Conservation (phyloP, 2,888 invertebrate species). For the Incurvaria masculella region DNA sequence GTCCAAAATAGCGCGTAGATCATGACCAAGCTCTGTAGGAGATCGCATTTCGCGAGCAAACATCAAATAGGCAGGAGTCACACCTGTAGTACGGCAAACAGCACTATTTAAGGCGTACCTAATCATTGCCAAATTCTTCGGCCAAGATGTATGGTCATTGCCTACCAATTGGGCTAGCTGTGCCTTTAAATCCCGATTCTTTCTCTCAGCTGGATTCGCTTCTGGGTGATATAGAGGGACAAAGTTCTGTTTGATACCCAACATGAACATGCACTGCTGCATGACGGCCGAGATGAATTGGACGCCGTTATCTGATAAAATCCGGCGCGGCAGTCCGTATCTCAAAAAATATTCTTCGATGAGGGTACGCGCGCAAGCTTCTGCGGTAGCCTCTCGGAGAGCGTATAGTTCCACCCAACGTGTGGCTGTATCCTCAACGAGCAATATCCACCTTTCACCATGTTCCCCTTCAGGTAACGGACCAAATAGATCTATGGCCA, state of each 20-base stretch:
- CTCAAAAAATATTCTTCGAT: background rate
- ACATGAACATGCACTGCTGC: constrained; percentile 7
- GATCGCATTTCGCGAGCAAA: constrained; percentile 21
- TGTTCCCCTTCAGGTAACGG: constrained; percentile 9
- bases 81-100: constrained; percentile 13
- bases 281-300: constrained; percentile 9
- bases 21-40: constrained; percentile 10
- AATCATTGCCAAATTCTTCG: constrained; percentile 15
- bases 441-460: constrained; percentile 8
- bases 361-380: constrained; percentile 1
- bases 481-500: constrained; percentile 6
- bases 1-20: constrained; percentile 6
- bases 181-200: constrained; percentile 22
- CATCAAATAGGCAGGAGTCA: constrained; percentile 19
- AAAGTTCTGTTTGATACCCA: constrained; percentile 10
- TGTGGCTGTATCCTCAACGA: constrained; percentile 10
- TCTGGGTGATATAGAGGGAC: constrained; percentile 25
- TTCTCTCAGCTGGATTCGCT: constrained; percentile 24
- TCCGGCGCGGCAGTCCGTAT: background rate
- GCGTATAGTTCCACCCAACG: constrained; percentile 10
- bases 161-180: constrained; percentile 19
- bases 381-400: constrained; percentile 7
- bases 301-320: constrained; percentile 2
- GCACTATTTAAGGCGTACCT: constrained; percentile 21
- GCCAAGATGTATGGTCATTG: constrained; percentile 19